These are phyloP conservation scores for Ephydatia muelleri DNA, from an alignment of 37 sponge, comb jelly and placozoan species.

Conservation along the genomic window DNA sequence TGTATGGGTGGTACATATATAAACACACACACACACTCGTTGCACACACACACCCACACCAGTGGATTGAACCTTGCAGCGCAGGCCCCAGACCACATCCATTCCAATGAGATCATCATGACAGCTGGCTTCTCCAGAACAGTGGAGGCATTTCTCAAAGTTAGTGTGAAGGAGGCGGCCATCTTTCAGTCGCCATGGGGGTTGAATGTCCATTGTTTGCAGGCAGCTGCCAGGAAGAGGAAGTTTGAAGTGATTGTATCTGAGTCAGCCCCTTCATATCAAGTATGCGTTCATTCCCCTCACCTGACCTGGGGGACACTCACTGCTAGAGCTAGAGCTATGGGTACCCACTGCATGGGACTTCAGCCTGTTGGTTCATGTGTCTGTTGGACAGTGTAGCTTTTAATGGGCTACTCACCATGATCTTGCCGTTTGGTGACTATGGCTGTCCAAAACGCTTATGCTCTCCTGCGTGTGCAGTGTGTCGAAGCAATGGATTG, in stretches of 20 bases:
- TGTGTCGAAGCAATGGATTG: no score
- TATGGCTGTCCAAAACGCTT: no score
- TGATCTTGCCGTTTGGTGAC: no score
- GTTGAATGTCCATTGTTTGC: neutral
- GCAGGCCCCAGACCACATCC: constrained; percentile 96
- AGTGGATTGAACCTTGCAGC: constrained; percentile 89
- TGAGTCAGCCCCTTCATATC: constrained; percentile 94
- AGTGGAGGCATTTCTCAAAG: constrained; percentile 94
- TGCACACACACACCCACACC: neutral
- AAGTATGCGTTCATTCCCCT: constrained; percentile 23
- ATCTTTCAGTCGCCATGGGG: neutral
- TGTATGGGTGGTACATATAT: neutral
- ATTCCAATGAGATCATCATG: constrained; percentile 97
- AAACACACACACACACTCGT: neutral
- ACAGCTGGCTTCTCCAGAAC: constrained; percentile 97
- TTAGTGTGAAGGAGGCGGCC: neutral
- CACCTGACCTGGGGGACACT: neutral
- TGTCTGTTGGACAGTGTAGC: no score
- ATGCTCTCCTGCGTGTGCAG: no score
- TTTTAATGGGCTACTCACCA: no score
- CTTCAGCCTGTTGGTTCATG: no score
- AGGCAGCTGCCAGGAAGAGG: constrained; percentile 87
- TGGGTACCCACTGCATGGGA: no score
- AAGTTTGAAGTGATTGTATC: constrained; percentile 95
- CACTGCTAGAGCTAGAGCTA: no score